A percentile compares a stretch with the other conserved stretches of the same genome.
Evolutionary conservation across 2,797 vertebrate species (phyloP).

Genomic region (Premnoplex brunnescens): DNA sequence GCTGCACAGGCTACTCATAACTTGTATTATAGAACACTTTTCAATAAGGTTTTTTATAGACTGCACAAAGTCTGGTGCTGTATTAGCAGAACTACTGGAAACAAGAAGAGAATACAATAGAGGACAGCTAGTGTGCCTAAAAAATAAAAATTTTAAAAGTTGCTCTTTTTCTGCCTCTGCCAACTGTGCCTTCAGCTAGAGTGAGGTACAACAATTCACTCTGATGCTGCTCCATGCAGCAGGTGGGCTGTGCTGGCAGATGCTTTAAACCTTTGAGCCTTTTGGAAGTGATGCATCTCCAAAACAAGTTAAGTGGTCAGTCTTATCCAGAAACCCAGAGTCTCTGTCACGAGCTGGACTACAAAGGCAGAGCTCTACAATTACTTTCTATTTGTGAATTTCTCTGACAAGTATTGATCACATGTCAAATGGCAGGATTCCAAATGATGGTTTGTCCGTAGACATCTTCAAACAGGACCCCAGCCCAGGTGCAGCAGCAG

Average conservation of each 20-base stretch:
- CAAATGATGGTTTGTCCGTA: neutral
- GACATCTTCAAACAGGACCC: neutral
- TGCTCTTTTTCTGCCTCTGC: neutral
- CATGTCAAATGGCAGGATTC: neutral
- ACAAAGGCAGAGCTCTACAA: neutral
- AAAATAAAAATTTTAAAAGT: neutral
- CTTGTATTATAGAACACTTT: neutral
- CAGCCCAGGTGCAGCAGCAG: neutral
- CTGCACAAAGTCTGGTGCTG: neutral
- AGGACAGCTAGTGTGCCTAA: neutral
- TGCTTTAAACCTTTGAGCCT: neutral
- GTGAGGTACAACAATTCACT: neutral
- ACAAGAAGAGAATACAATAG: neutral
- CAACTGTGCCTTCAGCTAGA: neutral
- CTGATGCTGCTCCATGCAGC: neutral
- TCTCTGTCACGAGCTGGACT: neutral
- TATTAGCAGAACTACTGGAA: neutral
- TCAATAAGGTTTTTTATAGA: neutral
- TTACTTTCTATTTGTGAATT: neutral
- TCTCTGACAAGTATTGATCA: neutral
- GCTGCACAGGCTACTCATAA: neutral
- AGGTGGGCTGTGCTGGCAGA: neutral
- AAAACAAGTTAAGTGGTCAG: neutral
- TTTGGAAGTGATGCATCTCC: neutral
- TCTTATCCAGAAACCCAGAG: neutral